Conservation (phyloP, 2,888 invertebrate genomes). For the Steinernema carpocapsae region DNA sequence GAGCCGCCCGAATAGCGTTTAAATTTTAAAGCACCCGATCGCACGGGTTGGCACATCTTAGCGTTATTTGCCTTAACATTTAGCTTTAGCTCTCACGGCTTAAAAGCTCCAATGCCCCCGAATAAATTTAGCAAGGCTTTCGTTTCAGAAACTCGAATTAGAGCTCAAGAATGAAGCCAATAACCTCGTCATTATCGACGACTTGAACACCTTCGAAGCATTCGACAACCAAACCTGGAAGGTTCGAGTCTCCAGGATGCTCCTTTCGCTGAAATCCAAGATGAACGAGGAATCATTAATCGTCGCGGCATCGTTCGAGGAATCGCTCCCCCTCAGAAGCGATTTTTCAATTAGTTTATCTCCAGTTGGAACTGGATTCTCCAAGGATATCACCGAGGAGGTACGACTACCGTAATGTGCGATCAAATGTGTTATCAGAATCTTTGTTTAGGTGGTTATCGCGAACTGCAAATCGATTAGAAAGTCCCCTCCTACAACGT, state of each 20-base stretch:
- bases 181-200: slow-evolving; percentile 29
- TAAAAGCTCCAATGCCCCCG: too few species aligned
- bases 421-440: background rate
- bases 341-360: slow-evolving; percentile 41
- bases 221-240: background rate
- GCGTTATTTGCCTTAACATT: background rate
- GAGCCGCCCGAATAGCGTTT: too few species aligned
- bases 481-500: slow-evolving; percentile 38
- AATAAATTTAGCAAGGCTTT: too few species aligned
- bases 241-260: slow-evolving; percentile 13
- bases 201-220: slow-evolving; percentile 1
- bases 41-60: background rate
- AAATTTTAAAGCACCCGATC: background rate
- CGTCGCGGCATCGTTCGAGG: background rate
- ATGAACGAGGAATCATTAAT: slow-evolving; percentile 13
- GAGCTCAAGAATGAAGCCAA: slow-evolving; percentile 13
- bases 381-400: slow-evolving; percentile 52
- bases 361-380: slow-evolving; percentile 51
- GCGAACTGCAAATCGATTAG: slow-evolving; percentile 15
- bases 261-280: slow-evolving; percentile 1
- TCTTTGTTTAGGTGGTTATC: slow-evolving; percentile 37
- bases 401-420: slow-evolving; percentile 37
- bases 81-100: too few species aligned
- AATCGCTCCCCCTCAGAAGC: slow-evolving; percentile 30
- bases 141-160: background rate